Conservation (phyloP, 2,797 vertebrate genomes). For the Morelia viridis region DNA sequence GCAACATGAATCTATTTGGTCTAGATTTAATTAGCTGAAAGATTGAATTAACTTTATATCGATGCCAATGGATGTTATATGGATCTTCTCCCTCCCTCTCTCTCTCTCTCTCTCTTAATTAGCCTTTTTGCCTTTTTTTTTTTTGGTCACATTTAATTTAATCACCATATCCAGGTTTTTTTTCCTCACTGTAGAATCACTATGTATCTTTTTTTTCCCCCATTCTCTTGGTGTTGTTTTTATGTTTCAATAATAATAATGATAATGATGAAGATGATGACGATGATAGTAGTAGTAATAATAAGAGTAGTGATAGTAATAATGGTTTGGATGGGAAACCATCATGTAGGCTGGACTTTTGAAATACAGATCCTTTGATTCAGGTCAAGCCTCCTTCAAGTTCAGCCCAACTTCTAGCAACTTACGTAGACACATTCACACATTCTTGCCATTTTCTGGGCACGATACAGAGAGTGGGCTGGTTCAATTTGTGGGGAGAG, state of each 20-base stretch:
- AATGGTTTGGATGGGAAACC: not conserved
- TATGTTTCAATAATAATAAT: not conserved
- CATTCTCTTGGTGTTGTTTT: not conserved
- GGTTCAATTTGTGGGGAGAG: rapidly evolving
- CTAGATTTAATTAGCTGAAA: not conserved
- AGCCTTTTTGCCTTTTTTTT: too few relatives aligned
- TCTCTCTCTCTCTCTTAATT: not conserved
- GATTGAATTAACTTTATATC: not conserved
- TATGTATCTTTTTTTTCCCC: not conserved
- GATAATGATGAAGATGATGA: not conserved
- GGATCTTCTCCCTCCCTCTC: not conserved
- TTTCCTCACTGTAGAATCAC: not conserved
- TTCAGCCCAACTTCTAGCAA: not conserved
- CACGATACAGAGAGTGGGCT: not conserved
- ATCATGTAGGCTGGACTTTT: not conserved
- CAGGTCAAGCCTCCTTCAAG: not conserved
- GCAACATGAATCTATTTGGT: not conserved
- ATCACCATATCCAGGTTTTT: not conserved
- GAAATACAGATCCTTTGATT: not conserved
- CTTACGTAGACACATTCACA: not conserved
- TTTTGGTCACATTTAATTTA: not conserved
- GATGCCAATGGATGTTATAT: not conserved
- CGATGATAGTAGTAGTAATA: not conserved
- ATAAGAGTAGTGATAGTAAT: not conserved
- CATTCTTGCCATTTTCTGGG: not conserved